phyloP scores from a whole-genome alignment of 1,140 invertebrate genomes.

The Saccostrea glomerata region DNA sequence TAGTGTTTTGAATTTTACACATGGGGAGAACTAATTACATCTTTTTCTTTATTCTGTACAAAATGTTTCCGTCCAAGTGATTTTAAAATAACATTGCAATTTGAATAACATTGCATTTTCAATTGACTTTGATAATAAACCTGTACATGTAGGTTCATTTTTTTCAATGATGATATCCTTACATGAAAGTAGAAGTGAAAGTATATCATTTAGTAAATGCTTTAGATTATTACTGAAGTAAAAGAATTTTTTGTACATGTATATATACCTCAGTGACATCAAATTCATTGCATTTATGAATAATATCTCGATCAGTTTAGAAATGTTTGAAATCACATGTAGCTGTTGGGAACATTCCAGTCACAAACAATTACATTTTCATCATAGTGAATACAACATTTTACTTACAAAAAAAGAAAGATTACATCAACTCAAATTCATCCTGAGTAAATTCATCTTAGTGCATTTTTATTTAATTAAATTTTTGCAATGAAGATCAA shows the following conservation, averaged over 20 bases:
- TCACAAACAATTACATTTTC: background rate
- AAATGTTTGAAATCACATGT: background rate
- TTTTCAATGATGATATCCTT: background rate
- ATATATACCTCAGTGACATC: constrained; percentile 7
- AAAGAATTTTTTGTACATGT: background rate
- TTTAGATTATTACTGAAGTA: background rate
- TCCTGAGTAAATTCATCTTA: background rate
- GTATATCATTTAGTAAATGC: background rate
- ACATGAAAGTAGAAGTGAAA: background rate
- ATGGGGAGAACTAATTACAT: background rate
- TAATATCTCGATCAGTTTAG: background rate
- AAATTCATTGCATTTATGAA: background rate
- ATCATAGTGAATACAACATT: background rate
- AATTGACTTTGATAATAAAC: background rate
- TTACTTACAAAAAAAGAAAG: background rate
- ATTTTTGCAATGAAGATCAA: background rate
- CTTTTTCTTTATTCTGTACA: background rate
- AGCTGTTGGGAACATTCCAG: background rate
- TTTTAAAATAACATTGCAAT: background rate
- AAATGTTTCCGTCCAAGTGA: background rate
- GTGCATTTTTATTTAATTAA: background rate
- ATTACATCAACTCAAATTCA: background rate
- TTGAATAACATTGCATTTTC: background rate
- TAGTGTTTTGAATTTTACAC: background rate
- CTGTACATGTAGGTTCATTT: background rate